A percentile compares a stretch with the other conserved stretches of the same genome.
These are phyloP conservation scores for Puffinus mauretanicus DNA, from an alignment of 2,113 vertebrate species.

Conservation along the genomic window DNA sequence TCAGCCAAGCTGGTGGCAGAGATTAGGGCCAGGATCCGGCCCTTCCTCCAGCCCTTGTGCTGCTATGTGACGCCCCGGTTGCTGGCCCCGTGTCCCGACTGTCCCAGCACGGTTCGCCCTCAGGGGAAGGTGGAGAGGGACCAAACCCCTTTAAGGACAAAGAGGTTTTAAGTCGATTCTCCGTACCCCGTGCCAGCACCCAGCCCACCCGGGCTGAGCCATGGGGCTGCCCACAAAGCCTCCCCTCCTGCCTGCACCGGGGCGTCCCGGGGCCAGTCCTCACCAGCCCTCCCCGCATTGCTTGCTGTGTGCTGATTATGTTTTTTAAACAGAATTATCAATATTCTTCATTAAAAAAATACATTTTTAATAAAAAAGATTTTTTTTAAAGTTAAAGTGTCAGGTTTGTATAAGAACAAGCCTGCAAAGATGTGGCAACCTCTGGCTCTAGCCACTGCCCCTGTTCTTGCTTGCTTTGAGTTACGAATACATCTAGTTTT, in stretches of 20 bases:
- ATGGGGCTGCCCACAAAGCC: background rate
- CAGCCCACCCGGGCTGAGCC: background rate
- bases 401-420: background rate
- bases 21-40: background rate
- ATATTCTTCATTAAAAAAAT: background rate
- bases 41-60: background rate
- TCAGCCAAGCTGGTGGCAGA: background rate
- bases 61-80: background rate
- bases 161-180: background rate
- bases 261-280: background rate
- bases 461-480: background rate
- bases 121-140: background rate
- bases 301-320: background rate
- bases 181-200: rapidly evolving
- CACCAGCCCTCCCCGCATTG: background rate
- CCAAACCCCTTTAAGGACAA: background rate
- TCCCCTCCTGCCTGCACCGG: background rate
- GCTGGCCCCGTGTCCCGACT: background rate
- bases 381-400: background rate
- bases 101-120: background rate
- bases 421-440: background rate
- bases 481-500: background rate
- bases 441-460: background rate
- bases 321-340: background rate
- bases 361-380: background rate